Base-by-base conservation (phyloP, 2,888 invertebrate species). In the Linyphia triangularis region DNA sequence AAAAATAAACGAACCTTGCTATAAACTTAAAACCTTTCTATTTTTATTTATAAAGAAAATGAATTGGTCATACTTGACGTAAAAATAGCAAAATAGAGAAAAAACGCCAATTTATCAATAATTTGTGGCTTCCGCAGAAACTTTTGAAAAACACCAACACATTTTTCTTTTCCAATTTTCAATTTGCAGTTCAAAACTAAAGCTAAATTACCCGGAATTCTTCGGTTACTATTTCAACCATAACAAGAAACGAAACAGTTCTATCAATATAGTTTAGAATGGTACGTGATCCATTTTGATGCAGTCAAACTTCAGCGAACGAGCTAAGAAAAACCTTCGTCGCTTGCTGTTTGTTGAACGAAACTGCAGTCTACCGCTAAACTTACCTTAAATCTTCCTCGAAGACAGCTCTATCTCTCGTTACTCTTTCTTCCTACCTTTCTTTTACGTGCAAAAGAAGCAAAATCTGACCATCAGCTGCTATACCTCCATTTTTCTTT, bases 401-500 rank as follows among this genome's bases (percentile, higher is more conserved):
- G 16, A 2, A 51, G 16, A 51, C 16, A 51, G 16, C 3, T 51
- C 51, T 51, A 51, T 51, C 9, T 51, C 51, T 51, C n/a, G n/a
- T n/a, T n/a, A n/a, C n/a, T n/a, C 51, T 9, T 51, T 51, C n/a
- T 16, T 51, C n/a, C 3, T 10, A 7, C 16, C n/a, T 16, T 51
- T 51, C n/a, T 51, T 51, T 51, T 16, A 9, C 33, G 9, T 16
- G 51, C 16, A 51, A 51, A 51, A 16, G n/a, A 51, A 51, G 22
- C 10, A 69, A 6, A 69, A 22, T 7, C 37, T 28, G 22, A n/a
- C 72, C 51, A 72, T 51, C 72, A 33, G 26, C 28, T 72, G 72
- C 51, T 51, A 72, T 72, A 51, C 51, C 43, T 40, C 51, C 72
- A 72, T 72, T 72, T 72, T 72, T 72, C 72, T 72, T 72, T 19